Evolutionary conservation across 2,113 vertebrate species (phyloP), one percentile per base, ranked within the genome.

Genomic region (Chaetodon auriga): DNA sequence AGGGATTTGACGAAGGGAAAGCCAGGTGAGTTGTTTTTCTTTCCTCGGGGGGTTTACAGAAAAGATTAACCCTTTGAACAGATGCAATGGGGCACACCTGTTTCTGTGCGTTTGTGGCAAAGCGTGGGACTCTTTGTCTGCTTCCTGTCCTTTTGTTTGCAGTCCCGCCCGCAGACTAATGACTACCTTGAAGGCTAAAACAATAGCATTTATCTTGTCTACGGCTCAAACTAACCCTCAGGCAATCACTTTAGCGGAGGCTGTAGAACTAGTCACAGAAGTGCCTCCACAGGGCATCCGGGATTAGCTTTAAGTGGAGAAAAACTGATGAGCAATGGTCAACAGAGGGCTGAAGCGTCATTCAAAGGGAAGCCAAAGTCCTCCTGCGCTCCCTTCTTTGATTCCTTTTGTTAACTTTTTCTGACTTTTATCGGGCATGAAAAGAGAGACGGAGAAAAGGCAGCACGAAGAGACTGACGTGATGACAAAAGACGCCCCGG

Each of bases 171-270:
- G 80, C 83, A 82, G 83, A 86, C 85, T 90, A 92, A 93, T 90
- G 82, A 84, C 87, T 84, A 75, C 90, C 92, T 90, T 18, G 60
- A 77, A 83, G 92, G 89, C 86, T 87, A 82, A 91, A 92, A 90
- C 90, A 90, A 89, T 86, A 85, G 86, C 88, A 86, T 92, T 91
- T 81, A 87, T 93, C 91, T 92, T 87, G 88, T 89, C 85, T 78
- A 77, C 9, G 12, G 85, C 55, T 80, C 80, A 73, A 85, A 75
- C 79, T 46, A 38, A 75, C 65, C 90, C 87, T 80, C 48, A 19
- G 88, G 91, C 89, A 68, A 61, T 73, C 79, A 80, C 87, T 89
- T 92, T 71, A 69, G 79, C 30, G 5, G 49, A 79, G 85, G 75
- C 51, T 74, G 82, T 64, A 75, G 53, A 70, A 77, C 80, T 45